Conservation (phyloP, 1,140 invertebrate species). For the Drosophila ambigua region DNA sequence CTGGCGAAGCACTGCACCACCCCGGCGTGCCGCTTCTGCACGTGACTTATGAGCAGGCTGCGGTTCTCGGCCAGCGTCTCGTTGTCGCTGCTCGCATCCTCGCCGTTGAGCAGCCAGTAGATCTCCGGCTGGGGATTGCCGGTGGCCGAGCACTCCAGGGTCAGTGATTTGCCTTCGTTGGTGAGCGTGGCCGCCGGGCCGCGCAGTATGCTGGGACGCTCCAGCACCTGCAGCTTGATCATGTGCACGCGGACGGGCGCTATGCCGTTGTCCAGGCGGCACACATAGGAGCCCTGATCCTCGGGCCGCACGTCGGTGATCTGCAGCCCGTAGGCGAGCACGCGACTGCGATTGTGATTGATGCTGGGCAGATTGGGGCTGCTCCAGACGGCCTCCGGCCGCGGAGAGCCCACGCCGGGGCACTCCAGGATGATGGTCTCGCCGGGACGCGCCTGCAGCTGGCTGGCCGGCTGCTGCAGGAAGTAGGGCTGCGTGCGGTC, state of each 20-base stretch:
- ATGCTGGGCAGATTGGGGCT: slow-evolving; percentile 84
- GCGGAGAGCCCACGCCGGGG: slow-evolving; percentile 86
- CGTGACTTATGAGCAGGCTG: slow-evolving; percentile 86
- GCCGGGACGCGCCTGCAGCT: slow-evolving; percentile 84
- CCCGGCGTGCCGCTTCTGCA: slow-evolving; percentile 88
- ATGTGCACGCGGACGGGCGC: slow-evolving; percentile 83
- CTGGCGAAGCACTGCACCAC: slow-evolving; percentile 95
- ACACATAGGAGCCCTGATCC: slow-evolving; percentile 90
- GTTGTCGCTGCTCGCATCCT: slow-evolving; percentile 86
- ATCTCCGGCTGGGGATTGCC: slow-evolving; percentile 90
- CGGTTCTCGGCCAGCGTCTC: slow-evolving; percentile 84
- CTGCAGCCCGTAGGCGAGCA: slow-evolving; percentile 86
- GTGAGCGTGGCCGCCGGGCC: slow-evolving; percentile 86
- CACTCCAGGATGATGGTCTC: slow-evolving; percentile 88
- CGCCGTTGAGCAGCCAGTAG: slow-evolving; percentile 94
- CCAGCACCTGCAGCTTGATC: slow-evolving; percentile 85
- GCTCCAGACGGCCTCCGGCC: slow-evolving; percentile 86
- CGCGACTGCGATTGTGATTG: slow-evolving; percentile 73
- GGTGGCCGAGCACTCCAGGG: slow-evolving; percentile 87
- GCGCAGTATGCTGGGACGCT: slow-evolving; percentile 86
- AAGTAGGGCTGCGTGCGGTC: slow-evolving; percentile 84
- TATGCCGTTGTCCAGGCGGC: slow-evolving; percentile 85
- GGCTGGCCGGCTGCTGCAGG: slow-evolving; percentile 84
- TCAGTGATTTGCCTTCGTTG: slow-evolving; percentile 87
- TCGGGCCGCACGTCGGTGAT: slow-evolving; percentile 86